A percentile compares a stretch with the other conserved stretches of the same genome.
phyloP scores from a whole-genome alignment of 2,113 vertebrate species.

The Alectura lathami region DNA sequence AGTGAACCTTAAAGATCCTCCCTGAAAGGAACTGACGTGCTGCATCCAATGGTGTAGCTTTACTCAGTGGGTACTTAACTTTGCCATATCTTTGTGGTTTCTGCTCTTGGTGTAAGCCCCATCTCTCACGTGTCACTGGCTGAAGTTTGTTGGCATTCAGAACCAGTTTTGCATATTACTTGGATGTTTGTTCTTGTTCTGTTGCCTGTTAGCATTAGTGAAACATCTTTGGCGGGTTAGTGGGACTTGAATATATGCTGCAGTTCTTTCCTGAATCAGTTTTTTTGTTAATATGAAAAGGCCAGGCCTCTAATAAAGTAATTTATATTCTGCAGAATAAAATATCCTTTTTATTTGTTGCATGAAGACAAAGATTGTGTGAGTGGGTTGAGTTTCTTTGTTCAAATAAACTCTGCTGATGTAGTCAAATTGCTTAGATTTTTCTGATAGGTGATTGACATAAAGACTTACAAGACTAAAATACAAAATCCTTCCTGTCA shows the following conservation, averaged over 20 bases:
- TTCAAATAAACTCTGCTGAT: background rate
- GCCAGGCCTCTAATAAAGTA: background rate
- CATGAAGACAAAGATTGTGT: background rate
- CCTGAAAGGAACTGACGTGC: background rate
- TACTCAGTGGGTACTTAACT: background rate
- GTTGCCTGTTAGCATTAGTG: background rate
- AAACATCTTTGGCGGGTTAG: background rate
- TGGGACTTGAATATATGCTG: background rate
- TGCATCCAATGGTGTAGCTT: background rate
- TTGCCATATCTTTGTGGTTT: no score
- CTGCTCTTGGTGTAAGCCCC: no score
- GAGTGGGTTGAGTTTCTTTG: background rate
- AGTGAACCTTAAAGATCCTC: background rate
- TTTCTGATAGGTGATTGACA: background rate
- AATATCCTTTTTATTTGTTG: background rate
- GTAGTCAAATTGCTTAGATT: background rate
- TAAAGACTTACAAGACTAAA: background rate
- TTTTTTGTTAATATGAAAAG: background rate
- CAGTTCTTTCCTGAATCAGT: background rate
- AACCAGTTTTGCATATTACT: background rate
- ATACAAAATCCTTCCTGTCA: background rate
- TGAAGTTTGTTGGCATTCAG: background rate
- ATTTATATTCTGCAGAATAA: background rate
- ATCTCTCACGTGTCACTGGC: fast-evolving
- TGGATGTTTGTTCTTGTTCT: background rate